Conservation (phyloP, 2,797 vertebrate species). For the Poeciliopsis turneri region DNA sequence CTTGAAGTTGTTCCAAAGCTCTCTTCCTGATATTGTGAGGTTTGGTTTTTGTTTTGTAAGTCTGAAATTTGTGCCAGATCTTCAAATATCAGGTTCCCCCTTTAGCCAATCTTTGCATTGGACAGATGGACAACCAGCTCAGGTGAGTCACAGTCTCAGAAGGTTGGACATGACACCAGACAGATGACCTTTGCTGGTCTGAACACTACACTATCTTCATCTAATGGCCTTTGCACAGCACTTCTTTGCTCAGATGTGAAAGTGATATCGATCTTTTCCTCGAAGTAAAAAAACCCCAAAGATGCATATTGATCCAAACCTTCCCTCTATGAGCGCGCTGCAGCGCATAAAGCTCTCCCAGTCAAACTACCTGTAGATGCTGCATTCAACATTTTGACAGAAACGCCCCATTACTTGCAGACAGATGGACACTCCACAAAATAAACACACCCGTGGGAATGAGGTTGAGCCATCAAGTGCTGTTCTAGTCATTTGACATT, state of each 20-base stretch:
- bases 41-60: not conserved
- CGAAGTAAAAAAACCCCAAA: conserved; percentile 5
- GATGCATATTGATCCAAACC: not conserved
- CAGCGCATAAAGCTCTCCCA: conserved; percentile 6
- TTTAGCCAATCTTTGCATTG: not conserved
- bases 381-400: conserved; percentile 26
- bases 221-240: not conserved
- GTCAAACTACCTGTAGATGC: conserved; percentile 16
- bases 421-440: conserved; percentile 2
- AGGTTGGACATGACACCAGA: not conserved
- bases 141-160: conserved; percentile 8
- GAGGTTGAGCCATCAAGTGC: conserved; percentile 18
- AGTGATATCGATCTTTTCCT: conserved; percentile 13
- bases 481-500: conserved; percentile 14
- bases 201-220: not conserved
- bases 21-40: not conserved
- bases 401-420: conserved; percentile 2
- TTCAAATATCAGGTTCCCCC: not conserved
- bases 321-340: not conserved
- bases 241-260: not conserved
- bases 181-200: not conserved
- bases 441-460: conserved; percentile 10
- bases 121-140: not conserved
- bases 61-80: not conserved
- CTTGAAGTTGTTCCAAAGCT: not conserved